These are phyloP conservation scores for Lethocerus indicus DNA, from an alignment of 1,140 invertebrate genomes.

Conservation along the genomic window DNA sequence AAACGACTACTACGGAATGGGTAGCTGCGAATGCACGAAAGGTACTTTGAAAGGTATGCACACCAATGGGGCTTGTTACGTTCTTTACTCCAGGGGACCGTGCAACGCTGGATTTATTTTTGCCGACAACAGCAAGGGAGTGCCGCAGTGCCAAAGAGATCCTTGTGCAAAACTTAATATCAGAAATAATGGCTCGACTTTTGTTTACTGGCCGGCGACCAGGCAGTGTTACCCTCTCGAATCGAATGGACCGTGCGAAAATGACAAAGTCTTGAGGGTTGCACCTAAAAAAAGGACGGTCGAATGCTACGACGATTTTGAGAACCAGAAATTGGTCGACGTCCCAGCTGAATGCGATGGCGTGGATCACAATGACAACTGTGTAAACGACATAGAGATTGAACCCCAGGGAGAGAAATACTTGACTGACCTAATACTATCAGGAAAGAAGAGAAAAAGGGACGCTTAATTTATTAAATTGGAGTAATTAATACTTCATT, in stretches of 20 bases:
- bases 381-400: neutral
- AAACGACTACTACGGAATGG: conserved; percentile 4
- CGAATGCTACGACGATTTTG: neutral
- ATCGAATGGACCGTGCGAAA: neutral
- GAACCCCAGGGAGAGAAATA: no score
- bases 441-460: no score
- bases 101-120: conserved; percentile 3
- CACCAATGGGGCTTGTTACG: conserved; percentile 1
- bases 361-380: neutral
- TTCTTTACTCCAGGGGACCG: conserved; percentile 4
- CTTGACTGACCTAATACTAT: no score
- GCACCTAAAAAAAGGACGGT: neutral
- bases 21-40: conserved; percentile 6
- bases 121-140: neutral
- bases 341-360: neutral
- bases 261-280: neutral
- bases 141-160: neutral
- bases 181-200: no score
- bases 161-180: no score
- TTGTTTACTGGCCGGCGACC: no score
- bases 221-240: conserved; percentile 5
- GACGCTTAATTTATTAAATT: no score
- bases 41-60: neutral
- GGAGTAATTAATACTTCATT: no score
- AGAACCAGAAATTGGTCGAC: neutral